Evolutionary conservation across 2,113 vertebrate species (phyloP), one percentile per base, ranked within the genome.

Genomic region (Pangasianodon gigas): DNA sequence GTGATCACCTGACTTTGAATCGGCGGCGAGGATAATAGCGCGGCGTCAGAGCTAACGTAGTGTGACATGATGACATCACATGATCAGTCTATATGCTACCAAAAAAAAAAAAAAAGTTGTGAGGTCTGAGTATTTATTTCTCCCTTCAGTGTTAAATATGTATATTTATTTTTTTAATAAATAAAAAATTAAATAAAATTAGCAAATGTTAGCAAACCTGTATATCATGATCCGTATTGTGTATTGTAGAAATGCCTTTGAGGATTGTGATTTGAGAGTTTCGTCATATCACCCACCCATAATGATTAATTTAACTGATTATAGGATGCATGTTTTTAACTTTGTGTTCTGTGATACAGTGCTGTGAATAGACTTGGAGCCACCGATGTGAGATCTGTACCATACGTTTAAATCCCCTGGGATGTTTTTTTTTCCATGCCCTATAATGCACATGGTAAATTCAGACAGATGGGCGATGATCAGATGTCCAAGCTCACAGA

Each of bases 401-500:
- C 71, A 80, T 80, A 44, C 29, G 60, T 54, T 80, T 21, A 51
- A 37, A 77, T 62, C 48, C 52, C 10, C 52, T 5, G 71, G 71
- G 56, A 69, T 48, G 6, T 51, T 32, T 67, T 62, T 29, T 48
- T 58, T 24, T 21, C n/a, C 58, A 13, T 77, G 52, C 11, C 79
- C 8, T 58, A 74, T 88, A 82, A 90, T 29, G n/a, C 10, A 77
- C 44, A 56, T 14, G 19, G 37, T 85, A 65, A 71, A 74, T 89
- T 87, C 80, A 69, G 87, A 91, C 91, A 92, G 91, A 92, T 92
- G 91, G 90, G 79, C 74, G 80, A 80, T 81, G 88, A 91, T 92
- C 91, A 84, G 90, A 89, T 92, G 88, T 89, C 90, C 87, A 60
- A 84, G 75, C 85, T 82, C 81, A 65, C 62, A 90, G 91, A 92